Evolutionary conservation across 2,797 vertebrate species (phyloP).

Genomic region (Emys orbicularis): DNA sequence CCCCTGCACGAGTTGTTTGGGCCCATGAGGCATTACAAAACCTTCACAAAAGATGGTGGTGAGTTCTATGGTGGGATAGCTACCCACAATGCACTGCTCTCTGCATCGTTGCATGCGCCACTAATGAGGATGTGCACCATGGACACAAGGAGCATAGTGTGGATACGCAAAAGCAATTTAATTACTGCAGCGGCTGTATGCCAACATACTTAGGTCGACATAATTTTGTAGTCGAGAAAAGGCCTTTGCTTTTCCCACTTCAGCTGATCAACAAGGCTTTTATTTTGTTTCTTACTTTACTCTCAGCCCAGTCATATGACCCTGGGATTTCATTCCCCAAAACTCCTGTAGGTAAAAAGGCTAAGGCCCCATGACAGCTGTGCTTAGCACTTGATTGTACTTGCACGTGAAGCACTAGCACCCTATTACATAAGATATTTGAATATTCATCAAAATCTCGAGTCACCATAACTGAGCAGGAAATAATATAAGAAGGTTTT

Average conservation of each 20-base stretch:
- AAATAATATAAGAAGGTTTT: not conserved
- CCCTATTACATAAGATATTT: not conserved
- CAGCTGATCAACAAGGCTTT: not conserved
- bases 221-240: too few relatives aligned
- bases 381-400: not conserved
- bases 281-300: not conserved
- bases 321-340: accelerated
- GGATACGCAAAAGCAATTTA: too few relatives aligned
- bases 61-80: too few relatives aligned
- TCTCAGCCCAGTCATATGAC: not conserved
- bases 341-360: not conserved
- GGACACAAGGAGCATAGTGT: too few relatives aligned
- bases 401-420: not conserved
- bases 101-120: too few relatives aligned
- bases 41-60: too few relatives aligned
- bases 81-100: too few relatives aligned
- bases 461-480: not conserved
- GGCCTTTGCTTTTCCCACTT: not conserved
- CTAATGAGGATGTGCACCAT: too few relatives aligned
- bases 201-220: too few relatives aligned
- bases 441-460: not conserved
- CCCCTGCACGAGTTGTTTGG: too few relatives aligned
- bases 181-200: too few relatives aligned
- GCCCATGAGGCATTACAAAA: too few relatives aligned
- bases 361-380: not conserved